A percentile compares a stretch with the other conserved stretches of the same genome.
These are phyloP conservation scores for Rhyacophila evoluta DNA, from an alignment of 2,888 invertebrate species.

Conservation along the genomic window DNA sequence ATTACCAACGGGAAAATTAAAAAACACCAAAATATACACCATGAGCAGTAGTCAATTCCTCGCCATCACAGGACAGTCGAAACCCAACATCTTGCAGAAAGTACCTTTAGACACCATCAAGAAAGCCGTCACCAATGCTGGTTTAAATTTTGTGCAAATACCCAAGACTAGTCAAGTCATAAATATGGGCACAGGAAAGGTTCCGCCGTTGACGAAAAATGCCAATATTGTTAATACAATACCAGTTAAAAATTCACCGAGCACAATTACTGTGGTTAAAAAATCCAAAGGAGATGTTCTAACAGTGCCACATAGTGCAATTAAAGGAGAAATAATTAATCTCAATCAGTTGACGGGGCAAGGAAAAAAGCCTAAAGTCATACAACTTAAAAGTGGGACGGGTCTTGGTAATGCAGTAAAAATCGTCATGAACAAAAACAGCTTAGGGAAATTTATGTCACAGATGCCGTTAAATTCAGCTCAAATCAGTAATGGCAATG, in stretches of 20 bases:
- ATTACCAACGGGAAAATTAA: constrained; percentile 57
- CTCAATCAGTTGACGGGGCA: constrained; percentile 39
- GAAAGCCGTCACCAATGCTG: constrained; percentile 57
- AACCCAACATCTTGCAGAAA: constrained; percentile 54
- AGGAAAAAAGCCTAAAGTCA: constrained; percentile 56
- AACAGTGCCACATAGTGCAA: constrained; percentile 29
- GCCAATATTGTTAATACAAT: constrained; percentile 54
- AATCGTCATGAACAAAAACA: constrained; percentile 65
- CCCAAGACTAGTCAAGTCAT: constrained; percentile 57
- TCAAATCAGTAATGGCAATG: constrained; percentile 33
- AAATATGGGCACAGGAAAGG: constrained; percentile 50
- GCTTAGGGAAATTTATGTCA: constrained; percentile 51
- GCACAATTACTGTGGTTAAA: constrained; percentile 43
- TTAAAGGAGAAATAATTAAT: constrained; percentile 42
- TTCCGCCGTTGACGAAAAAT: constrained; percentile 37
- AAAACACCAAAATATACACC: constrained; percentile 67
- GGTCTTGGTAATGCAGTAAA: constrained; percentile 64
- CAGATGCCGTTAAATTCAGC: constrained; percentile 30
- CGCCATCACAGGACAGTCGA: constrained; percentile 58
- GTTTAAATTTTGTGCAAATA: constrained; percentile 57
- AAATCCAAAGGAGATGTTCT: constrained; percentile 42
- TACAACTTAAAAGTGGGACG: constrained; percentile 60
- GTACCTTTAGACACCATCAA: constrained; percentile 44
- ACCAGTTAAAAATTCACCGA: constrained; percentile 13
- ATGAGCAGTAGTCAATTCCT: constrained; percentile 69